Conservation (phyloP, 2,113 vertebrate genomes). For the Miniopterus natalensis region DNA sequence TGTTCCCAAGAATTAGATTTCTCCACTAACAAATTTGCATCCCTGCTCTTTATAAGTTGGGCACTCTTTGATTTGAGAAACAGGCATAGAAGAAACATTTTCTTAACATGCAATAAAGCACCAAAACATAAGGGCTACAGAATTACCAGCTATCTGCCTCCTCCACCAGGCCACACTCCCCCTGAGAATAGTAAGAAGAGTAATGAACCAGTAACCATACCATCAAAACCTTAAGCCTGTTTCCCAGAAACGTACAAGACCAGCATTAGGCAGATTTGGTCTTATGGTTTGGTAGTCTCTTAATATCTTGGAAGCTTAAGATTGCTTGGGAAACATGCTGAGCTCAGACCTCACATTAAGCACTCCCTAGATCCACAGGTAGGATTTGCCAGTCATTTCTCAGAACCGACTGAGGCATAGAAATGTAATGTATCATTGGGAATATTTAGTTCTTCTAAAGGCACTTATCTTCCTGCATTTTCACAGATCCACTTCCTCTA, state of each 20-base stretch:
- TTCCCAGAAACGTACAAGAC: neutral
- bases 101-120: constrained; percentile 16
- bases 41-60: neutral
- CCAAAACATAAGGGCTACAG: neutral
- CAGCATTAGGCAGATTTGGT: neutral
- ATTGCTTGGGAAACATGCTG: neutral
- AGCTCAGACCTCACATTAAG: neutral
- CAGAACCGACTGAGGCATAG: neutral
- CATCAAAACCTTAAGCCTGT: neutral
- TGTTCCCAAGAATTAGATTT: neutral
- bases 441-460: constrained; percentile 27
- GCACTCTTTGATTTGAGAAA: neutral
- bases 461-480: neutral
- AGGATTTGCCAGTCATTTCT: neutral
- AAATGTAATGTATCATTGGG: neutral
- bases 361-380: neutral
- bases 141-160: neutral
- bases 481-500: neutral
- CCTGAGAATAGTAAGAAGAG: neutral
- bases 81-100: neutral
- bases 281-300: neutral
- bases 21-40: neutral
- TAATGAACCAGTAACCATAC: neutral
- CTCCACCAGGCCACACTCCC: neutral
- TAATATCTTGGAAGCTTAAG: neutral